Percentiles rank a stretch among this genome's conserved stretches.
phyloP scores from a whole-genome alignment of 2,888 invertebrate genomes.

The Imbricaverruca yamaguchii region DNA sequence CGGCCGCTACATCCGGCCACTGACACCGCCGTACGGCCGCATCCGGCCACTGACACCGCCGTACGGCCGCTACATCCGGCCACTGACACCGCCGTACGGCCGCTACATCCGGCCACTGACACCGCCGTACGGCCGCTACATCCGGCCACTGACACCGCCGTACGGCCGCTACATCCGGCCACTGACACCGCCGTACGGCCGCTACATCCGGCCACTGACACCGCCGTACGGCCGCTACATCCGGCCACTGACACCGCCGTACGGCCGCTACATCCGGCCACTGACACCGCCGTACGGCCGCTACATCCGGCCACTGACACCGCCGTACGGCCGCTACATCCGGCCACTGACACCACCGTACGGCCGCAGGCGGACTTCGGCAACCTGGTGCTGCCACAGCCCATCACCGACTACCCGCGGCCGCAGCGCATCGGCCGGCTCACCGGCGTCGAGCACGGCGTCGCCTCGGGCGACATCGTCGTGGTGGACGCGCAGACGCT shows the following conservation, averaged over 20 bases:
- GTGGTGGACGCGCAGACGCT: conserved; percentile 89
- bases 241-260: too few relatives aligned
- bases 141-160: too few relatives aligned
- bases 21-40: conserved; percentile 30
- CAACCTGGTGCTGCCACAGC: conserved; percentile 65
- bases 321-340: too few relatives aligned
- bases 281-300: neutral
- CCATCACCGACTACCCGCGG: conserved; percentile 67
- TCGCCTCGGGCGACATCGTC: conserved; percentile 75
- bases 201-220: conserved; percentile 31
- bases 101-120: conserved; percentile 30
- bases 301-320: conserved; percentile 33
- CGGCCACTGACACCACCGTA: too few relatives aligned
- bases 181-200: neutral
- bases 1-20: conserved; percentile 30
- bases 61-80: too few relatives aligned
- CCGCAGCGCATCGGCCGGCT: conserved; percentile 71
- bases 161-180: conserved; percentile 30
- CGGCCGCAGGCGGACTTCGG: conserved; percentile 72
- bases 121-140: conserved; percentile 30
- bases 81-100: neutral
- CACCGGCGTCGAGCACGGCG: conserved; percentile 66
- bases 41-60: too few relatives aligned
- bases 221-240: conserved; percentile 30
- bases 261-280: conserved; percentile 30